These are phyloP conservation scores for Anhinga anhinga DNA, from an alignment of 2,113 vertebrate genomes.

Conservation along the genomic window DNA sequence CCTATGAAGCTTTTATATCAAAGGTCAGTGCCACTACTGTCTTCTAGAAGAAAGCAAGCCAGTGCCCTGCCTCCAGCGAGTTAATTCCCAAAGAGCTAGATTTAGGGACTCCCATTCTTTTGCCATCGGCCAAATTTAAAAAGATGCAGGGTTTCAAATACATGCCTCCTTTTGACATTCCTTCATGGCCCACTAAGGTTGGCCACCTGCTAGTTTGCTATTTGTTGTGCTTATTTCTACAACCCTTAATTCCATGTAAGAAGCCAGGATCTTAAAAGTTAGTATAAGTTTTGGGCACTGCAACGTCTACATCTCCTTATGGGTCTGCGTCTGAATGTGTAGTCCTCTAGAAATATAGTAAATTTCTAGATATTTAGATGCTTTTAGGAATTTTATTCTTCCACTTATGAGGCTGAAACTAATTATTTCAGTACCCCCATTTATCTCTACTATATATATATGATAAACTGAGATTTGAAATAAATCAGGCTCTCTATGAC, in stretches of 20 bases:
- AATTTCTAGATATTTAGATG: neutral
- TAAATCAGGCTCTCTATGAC: neutral
- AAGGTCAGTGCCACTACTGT: neutral
- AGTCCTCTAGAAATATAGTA: neutral
- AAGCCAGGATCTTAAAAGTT: neutral
- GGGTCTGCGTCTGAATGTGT: neutral
- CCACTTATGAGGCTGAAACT: neutral
- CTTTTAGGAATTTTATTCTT: neutral
- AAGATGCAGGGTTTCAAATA: neutral
- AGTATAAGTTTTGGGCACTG: neutral
- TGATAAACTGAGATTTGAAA: neutral
- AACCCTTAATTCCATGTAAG: neutral
- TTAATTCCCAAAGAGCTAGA: neutral
- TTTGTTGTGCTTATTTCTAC: neutral
- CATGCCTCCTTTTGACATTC: neutral
- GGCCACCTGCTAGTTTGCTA: neutral
- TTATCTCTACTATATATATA: neutral
- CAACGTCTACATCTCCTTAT: neutral
- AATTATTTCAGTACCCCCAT: neutral
- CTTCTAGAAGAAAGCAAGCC: neutral
- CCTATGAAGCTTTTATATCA: neutral
- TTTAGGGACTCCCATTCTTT: neutral
- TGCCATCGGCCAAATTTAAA: neutral
- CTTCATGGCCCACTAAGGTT: neutral
- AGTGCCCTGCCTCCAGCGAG: neutral